A percentile compares a stretch with the other conserved stretches of the same genome.
phyloP scores from a whole-genome alignment of 1,140 invertebrate species.

The Ceratina japonica region DNA sequence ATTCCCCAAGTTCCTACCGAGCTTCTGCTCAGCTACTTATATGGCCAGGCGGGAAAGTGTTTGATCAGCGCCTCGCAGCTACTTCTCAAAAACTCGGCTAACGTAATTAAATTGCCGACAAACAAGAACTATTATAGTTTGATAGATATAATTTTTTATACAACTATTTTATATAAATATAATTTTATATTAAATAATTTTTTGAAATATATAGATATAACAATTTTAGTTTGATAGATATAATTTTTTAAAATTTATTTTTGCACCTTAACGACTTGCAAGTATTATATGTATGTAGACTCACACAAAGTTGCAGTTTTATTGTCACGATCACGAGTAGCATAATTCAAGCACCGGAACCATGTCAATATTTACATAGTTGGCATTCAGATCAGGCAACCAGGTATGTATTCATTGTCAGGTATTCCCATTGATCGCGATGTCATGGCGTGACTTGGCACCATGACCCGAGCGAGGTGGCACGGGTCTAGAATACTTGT shows the following conservation, averaged over 20 bases:
- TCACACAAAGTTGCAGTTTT: not conserved
- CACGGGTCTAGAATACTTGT: not conserved
- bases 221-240: too few relatives aligned
- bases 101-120: too few relatives aligned
- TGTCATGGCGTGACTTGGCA: constrained; percentile 34
- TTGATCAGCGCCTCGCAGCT: not conserved
- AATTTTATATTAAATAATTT: too few relatives aligned
- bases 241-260: not conserved
- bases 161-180: too few relatives aligned
- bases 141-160: too few relatives aligned
- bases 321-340: not conserved
- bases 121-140: too few relatives aligned
- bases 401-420: constrained; percentile 3
- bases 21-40: not conserved
- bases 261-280: not conserved
- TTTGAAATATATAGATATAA: too few relatives aligned
- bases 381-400: not conserved
- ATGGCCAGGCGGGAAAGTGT: not conserved
- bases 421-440: not conserved
- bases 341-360: not conserved
- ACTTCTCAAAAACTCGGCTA: too few relatives aligned
- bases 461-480: not conserved
- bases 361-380: not conserved
- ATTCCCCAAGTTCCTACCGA: constrained; percentile 34
- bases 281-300: not conserved